Conservation (phyloP, 1,140 invertebrate species). For the Panulirus ornatus region DNA sequence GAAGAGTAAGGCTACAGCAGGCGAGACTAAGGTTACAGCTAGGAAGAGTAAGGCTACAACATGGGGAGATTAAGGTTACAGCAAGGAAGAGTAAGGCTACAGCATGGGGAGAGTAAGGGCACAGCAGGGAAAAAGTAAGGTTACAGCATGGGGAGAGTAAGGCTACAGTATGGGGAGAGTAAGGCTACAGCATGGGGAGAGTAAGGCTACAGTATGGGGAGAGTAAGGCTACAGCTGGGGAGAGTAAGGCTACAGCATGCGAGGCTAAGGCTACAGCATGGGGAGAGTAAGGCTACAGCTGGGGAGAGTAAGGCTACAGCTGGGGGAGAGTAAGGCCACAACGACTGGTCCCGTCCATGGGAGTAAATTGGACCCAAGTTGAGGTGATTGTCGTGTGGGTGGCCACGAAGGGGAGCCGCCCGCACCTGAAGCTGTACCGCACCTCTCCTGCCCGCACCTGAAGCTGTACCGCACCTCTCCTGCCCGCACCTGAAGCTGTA, state of each 20-base stretch:
- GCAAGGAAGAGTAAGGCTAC: background rate
- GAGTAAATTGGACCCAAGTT: constrained; percentile 19
- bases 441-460: background rate
- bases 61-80: too few relatives aligned
- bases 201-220: background rate
- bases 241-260: background rate
- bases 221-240: background rate
- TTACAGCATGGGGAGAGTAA: too few relatives aligned
- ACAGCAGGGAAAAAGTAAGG: background rate
- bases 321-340: background rate
- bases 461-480: too few relatives aligned
- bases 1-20: too few relatives aligned
- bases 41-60: too few relatives aligned
- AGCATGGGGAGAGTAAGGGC: background rate
- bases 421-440: background rate
- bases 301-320: background rate
- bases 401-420: background rate
- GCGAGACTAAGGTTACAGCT: background rate
- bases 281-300: background rate
- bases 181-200: background rate
- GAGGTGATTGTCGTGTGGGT: background rate
- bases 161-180: background rate
- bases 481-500: background rate
- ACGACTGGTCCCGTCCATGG: background rate
- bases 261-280: background rate